Percentiles rank a stretch among this genome's conserved stretches.
phyloP scores from a whole-genome alignment of 2,113 vertebrate species.

The Lophura nycthemera region DNA sequence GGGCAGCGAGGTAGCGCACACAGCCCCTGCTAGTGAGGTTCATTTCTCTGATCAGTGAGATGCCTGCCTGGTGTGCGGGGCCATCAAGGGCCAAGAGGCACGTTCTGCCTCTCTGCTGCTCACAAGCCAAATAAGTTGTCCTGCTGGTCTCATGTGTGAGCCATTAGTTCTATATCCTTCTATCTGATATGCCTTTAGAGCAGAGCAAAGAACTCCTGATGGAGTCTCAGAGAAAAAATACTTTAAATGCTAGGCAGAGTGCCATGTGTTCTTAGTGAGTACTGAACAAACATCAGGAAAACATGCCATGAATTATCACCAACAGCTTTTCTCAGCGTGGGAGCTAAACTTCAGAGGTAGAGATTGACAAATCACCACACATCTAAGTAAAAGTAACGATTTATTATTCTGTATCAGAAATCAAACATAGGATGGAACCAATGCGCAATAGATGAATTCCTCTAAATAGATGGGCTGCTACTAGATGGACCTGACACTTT shows the following conservation, averaged over 20 bases:
- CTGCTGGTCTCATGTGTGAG: not conserved
- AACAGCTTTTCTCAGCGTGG: constrained; percentile 16
- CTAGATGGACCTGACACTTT: not conserved
- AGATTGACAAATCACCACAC: not conserved
- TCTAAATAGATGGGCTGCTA: not conserved
- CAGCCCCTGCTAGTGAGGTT: not conserved
- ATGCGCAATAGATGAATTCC: not conserved
- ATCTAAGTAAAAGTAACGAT: not conserved
- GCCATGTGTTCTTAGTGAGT: not conserved
- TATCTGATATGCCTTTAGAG: not conserved
- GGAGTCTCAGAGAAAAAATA: not conserved
- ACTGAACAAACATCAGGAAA: constrained; percentile 11
- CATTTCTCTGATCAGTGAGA: not conserved
- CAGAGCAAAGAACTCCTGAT: not conserved
- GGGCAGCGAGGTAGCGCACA: not conserved
- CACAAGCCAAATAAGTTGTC: not conserved
- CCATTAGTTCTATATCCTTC: not conserved
- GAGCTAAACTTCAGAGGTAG: not conserved
- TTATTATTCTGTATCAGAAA: not conserved
- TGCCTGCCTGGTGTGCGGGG: not conserved
- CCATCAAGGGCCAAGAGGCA: not conserved
- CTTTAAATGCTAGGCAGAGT: not conserved
- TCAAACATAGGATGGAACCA: not conserved
- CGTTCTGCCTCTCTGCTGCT: not conserved
- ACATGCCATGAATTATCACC: not conserved